Evolutionary conservation across 2,888 invertebrate genomes (phyloP).

Genomic region (Aelia acuminata): DNA sequence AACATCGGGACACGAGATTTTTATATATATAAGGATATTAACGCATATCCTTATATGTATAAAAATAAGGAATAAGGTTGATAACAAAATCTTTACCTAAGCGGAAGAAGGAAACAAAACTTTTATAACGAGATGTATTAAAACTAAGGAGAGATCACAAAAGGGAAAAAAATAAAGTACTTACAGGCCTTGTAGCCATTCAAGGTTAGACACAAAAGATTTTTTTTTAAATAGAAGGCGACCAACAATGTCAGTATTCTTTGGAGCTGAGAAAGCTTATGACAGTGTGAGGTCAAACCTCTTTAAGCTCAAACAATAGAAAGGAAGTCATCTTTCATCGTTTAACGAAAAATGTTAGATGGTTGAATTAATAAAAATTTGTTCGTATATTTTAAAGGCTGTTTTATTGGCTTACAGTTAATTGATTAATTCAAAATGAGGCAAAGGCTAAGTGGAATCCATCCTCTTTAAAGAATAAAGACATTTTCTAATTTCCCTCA

Average conservation of each 20-base stretch:
- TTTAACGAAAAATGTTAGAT: neutral
- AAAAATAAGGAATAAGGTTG: too few relatives aligned
- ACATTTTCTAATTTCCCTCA: too few relatives aligned
- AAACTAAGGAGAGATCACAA: neutral
- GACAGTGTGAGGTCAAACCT: neutral
- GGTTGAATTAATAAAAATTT: neutral
- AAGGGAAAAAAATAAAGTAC: neutral
- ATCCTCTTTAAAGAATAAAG: neutral
- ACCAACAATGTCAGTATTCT: neutral
- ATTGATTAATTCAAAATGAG: too few relatives aligned
- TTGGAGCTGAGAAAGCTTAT: neutral
- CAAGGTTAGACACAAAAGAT: slow-evolving; percentile 7
- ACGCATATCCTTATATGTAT: too few relatives aligned
- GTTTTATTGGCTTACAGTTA: neutral
- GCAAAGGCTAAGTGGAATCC: too few relatives aligned
- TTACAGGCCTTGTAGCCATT: neutral
- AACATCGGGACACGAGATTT: too few relatives aligned
- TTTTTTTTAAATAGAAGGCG: neutral
- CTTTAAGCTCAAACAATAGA: neutral
- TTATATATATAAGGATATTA: too few relatives aligned
- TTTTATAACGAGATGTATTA: neutral
- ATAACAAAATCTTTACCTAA: too few relatives aligned
- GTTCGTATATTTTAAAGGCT: neutral
- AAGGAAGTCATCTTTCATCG: neutral
- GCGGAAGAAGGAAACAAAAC: neutral